Evolutionary conservation across 1,140 invertebrate genomes (phyloP).

Genomic region (Oryctes rhinoceros): DNA sequence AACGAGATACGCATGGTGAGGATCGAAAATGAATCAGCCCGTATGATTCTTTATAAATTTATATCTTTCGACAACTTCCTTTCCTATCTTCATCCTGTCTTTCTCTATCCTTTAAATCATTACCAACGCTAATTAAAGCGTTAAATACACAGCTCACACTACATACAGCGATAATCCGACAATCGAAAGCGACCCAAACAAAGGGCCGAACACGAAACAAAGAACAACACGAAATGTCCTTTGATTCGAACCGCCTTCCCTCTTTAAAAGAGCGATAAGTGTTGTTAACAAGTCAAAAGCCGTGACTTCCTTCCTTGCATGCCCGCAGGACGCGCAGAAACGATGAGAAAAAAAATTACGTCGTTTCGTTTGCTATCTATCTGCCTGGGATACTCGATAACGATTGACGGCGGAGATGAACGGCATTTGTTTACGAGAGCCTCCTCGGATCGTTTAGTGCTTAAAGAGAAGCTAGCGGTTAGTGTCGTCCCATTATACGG

Average conservation of each 20-base stretch:
- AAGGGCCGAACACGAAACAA: constrained; percentile 1
- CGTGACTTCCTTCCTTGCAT: not conserved
- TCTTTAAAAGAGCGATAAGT: constrained; percentile 6
- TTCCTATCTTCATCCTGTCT: not conserved
- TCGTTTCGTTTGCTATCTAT: not conserved
- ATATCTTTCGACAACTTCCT: not conserved
- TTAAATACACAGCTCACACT: not conserved
- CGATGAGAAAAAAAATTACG: not conserved
- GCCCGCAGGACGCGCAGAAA: not conserved
- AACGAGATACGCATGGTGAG: too few relatives aligned
- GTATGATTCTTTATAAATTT: not conserved
- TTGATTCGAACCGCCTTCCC: not conserved
- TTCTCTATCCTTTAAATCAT: not conserved
- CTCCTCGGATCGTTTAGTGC: not conserved
- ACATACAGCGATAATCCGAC: not conserved
- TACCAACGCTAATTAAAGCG: not conserved
- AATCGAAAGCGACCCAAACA: not conserved
- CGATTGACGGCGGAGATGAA: not conserved
- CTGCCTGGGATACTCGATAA: not conserved
- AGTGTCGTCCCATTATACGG: not conserved
- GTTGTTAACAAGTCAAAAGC: constrained; percentile 10
- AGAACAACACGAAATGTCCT: not conserved
- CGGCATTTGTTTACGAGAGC: constrained; percentile 3
- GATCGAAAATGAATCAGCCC: too few relatives aligned
- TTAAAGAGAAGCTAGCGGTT: not conserved